A percentile compares a stretch with the other conserved stretches of the same genome.
These are phyloP conservation scores for Vidua chalybeata DNA, from an alignment of 2,113 vertebrate species.

Conservation along the genomic window DNA sequence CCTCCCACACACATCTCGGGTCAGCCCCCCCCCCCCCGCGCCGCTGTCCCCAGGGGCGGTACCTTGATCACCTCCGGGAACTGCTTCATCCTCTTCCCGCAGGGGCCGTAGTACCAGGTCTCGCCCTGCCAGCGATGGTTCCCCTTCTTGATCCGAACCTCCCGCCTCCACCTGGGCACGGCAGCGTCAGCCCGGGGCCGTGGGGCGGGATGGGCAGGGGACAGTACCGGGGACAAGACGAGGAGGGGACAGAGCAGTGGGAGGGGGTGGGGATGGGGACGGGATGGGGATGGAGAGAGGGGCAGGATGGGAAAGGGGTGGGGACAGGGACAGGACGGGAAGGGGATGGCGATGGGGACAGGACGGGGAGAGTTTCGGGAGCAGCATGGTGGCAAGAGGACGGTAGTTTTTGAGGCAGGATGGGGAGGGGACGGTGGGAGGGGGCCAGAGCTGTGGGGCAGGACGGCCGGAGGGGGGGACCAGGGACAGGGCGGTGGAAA, in stretches of 20 bases:
- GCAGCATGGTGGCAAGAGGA: not conserved
- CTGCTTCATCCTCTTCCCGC: slow-evolving; percentile 95
- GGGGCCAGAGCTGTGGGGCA: no score
- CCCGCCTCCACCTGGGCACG: slow-evolving; percentile 85
- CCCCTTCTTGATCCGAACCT: slow-evolving; percentile 88
- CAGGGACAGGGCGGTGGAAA: no score
- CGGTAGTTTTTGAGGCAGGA: not conserved
- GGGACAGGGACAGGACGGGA: no score
- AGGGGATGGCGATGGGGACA: no score
- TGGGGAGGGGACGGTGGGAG: not conserved
- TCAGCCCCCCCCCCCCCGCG: no score
- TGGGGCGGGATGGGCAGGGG: not conserved
- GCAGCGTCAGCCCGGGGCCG: slow-evolving; percentile 1
- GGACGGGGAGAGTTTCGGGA: not conserved
- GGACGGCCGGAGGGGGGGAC: no score
- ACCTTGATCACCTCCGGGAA: slow-evolving; percentile 97
- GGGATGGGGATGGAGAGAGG: no score
- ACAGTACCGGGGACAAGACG: not conserved
- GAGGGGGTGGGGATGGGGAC: not conserved
- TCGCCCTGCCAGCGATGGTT: slow-evolving; percentile 93
- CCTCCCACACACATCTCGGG: no score
- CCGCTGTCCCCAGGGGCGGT: fast-evolving
- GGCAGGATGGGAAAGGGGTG: no score
- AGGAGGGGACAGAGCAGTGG: not conserved
- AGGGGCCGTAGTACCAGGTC: slow-evolving; percentile 97